Base-by-base conservation (phyloP, 2,113 vertebrate species). In the Siniperca chuatsi region DNA sequence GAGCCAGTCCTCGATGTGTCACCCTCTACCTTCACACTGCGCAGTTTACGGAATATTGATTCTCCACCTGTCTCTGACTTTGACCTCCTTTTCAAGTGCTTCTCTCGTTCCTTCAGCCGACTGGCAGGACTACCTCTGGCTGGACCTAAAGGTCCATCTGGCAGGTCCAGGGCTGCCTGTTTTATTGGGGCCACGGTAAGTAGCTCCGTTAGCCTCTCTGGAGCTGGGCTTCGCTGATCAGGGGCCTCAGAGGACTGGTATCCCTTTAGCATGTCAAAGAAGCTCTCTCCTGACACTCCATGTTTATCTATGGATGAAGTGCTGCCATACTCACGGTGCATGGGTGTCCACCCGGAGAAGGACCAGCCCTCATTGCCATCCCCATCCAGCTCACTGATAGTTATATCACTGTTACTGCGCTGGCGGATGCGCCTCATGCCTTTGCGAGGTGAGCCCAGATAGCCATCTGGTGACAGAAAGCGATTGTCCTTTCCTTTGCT, bases 291-390 rank as follows among this genome's bases (percentile, higher is more conserved):
- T 4, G 98, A 98, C 69, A 97, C 97, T 2, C 97, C 98, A 62
- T 99, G 98, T 81, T 99, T 99, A 86, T 99, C 98, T 46, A 99
- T 99, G 10, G 98, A 99, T 9, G 98, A 99, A 25, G 98, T 99
- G 95, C 98, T 99, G 65, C 98, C 98, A 25, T 99, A 99, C 85
- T 99, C 98, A 25, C 98, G 97, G 90, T 99, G 98, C 92, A 99
- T 96, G 48, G 98, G 97, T 0, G 97, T 96, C 92, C 98, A 97
- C 0, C 98, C 97, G 8, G 98, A 98, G 73, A 98, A 98, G 79
- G 97, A 97, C 96, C 98, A 99, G 93, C 98, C 98, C 92, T 99
- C 98, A n/a, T 97, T 97, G 75, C 97, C 97, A 44, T 99, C 98
- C 2, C 80, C 96, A n/a, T 99, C 98, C 88, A 99, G 96, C 86